Conservation (phyloP, 2,113 vertebrate species). For the Clarias macrocephalus region DNA sequence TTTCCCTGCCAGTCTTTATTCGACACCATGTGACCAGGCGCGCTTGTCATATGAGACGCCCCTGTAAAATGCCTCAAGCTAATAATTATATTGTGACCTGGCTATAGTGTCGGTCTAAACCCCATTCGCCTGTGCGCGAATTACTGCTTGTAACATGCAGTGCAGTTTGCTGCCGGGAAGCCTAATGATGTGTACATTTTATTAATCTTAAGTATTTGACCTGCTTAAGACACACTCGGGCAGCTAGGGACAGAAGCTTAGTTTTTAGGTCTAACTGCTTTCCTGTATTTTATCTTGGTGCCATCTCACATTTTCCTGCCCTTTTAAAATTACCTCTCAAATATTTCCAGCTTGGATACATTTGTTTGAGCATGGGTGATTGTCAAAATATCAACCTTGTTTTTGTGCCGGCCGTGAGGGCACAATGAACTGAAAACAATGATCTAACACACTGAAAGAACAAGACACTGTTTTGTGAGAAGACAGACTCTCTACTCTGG, state of each 20-base stretch:
- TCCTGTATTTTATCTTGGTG: background rate
- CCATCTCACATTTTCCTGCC: background rate
- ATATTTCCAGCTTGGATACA: background rate
- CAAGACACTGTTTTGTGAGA: background rate
- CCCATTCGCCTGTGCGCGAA: background rate
- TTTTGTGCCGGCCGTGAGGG: background rate
- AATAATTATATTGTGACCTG: background rate
- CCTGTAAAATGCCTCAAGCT: background rate
- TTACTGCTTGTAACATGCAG: background rate
- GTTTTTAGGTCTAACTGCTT: too few species aligned
- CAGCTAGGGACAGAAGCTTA: too few species aligned
- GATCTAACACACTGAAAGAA: background rate
- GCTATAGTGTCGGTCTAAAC: background rate
- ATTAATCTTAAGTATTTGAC: too few species aligned
- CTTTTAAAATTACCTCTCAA: background rate
- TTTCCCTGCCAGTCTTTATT: background rate
- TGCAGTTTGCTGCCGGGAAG: background rate
- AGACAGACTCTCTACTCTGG: background rate
- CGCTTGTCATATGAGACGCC: background rate
- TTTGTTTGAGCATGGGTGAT: background rate
- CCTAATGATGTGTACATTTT: background rate
- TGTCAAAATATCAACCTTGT: too few species aligned
- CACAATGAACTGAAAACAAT: background rate
- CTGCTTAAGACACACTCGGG: too few species aligned
- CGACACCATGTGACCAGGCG: background rate